Evolutionary conservation across 2,113 vertebrate species (phyloP).

Genomic region (Saimiri boliviensis): DNA sequence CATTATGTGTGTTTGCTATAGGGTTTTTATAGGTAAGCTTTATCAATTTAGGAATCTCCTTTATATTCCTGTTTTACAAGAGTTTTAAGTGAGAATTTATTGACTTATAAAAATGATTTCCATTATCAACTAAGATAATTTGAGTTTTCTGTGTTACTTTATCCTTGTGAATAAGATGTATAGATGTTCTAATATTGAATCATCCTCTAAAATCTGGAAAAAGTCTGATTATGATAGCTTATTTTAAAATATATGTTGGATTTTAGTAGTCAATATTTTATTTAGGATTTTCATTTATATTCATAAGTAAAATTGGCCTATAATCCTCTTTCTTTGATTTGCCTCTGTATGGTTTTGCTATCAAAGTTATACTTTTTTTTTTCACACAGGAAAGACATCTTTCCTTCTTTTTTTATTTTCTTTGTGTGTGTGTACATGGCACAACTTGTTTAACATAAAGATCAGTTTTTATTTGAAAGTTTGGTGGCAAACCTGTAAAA

Average conservation of each 20-base stretch:
- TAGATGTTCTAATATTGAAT: neutral
- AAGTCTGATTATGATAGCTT: neutral
- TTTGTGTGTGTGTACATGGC: neutral
- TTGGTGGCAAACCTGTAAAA: neutral
- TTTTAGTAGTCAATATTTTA: constrained; percentile 21
- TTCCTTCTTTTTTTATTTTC: neutral
- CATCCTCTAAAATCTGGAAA: neutral
- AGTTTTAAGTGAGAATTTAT: neutral
- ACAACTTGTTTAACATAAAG: neutral
- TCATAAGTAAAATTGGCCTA: neutral
- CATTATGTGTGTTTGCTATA: neutral
- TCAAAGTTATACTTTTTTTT: neutral
- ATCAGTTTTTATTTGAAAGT: neutral
- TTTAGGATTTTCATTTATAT: neutral
- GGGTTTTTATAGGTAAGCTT: neutral
- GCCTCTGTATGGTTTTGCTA: neutral
- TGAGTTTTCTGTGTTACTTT: neutral
- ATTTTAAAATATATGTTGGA: neutral
- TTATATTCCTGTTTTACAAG: neutral
- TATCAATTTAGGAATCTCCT: neutral
- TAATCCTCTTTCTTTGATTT: neutral
- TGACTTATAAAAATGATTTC: neutral
- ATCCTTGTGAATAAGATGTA: neutral
- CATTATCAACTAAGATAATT: neutral
- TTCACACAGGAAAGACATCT: neutral